Conservation (phyloP, 2,888 invertebrate genomes). For the Laspeyria flexula region DNA sequence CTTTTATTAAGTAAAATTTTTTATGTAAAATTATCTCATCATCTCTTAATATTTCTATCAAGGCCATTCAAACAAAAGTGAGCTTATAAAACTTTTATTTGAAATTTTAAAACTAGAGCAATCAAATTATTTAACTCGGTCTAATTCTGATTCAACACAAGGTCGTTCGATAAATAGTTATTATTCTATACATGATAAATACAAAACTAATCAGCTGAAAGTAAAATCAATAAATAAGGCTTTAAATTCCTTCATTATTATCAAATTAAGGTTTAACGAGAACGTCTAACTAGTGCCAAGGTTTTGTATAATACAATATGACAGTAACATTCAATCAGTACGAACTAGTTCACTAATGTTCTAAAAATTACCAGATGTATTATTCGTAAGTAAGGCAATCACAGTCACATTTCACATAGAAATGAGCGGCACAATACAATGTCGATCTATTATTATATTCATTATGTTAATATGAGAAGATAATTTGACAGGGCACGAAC, state of each 20-base stretch:
- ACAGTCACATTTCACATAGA: slow-evolving; percentile 38
- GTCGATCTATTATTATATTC: slow-evolving; percentile 52
- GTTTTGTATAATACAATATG: too few species aligned
- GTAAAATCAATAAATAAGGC: slow-evolving; percentile 5
- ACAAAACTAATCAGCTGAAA: slow-evolving; percentile 9
- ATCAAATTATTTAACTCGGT: too few species aligned
- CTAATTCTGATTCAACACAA: too few species aligned
- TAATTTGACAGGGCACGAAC: slow-evolving; percentile 67
- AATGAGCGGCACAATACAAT: slow-evolving; percentile 33
- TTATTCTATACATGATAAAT: not conserved
- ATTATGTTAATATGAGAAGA: slow-evolving; percentile 58
- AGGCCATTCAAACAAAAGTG: too few species aligned
- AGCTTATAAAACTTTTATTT: too few species aligned
- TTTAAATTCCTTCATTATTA: slow-evolving; percentile 15
- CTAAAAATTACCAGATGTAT: slow-evolving; percentile 36
- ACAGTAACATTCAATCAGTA: slow-evolving; percentile 17
- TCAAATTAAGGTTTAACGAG: slow-evolving; percentile 21
- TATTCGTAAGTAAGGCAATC: slow-evolving; percentile 42
- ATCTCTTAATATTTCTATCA: too few species aligned
- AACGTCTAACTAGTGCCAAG: slow-evolving; percentile 8
- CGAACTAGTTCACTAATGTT: slow-evolving; percentile 27
- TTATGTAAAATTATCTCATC: too few species aligned
- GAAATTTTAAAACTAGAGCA: too few species aligned
- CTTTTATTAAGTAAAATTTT: too few species aligned
- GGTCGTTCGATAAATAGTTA: too few species aligned